Evolutionary conservation across 2,888 invertebrate genomes (phyloP), one percentile per base, ranked within the genome.

Genomic region (Drosophila aldrichi): DNA sequence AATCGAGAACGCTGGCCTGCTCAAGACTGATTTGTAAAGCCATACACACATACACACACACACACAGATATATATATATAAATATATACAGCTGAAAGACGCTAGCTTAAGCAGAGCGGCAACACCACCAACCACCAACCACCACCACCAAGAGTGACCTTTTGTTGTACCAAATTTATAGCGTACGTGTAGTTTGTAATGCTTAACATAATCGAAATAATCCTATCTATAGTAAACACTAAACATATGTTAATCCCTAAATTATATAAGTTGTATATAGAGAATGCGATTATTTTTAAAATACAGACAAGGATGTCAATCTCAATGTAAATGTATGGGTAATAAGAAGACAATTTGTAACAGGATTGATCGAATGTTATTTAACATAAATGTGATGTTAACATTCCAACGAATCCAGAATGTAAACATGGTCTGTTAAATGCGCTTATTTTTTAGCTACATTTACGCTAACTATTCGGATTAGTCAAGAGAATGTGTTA

Each of bases 1-100:
- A 91, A 96, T 97, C 79, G 97, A 97, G 94, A 95, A 96, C 92
- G 96, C 96, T 49, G 96, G 97, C 92, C 95, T 97, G 54, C 93
- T 97, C 68, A 96, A 96, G 78, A 97, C 96, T 79, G 96, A 96
- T 93, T 95, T 97, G 85, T 93, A 91, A 85, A 48, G 32, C 69
- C 36, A 69, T 43, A 62, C 16, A 55, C 25, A 59, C 36, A 69
- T 20, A 49, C 46, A 64, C 14, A 59, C 38, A 58, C 29, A 70
- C 32, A 75, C n/a, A 66, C 36, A 61, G 36, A 74, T 61, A 89
- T 18, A 52, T 49, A 63, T n/a, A 52, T 38, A 60, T 36, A 70
- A 34, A 75, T 22, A 65, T 32, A 63, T 38, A 76, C 61, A 87
- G 90, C 86, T 89, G 72, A 88, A 61, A 76, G 89, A 87, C 68